Evolutionary conservation across 1,140 invertebrate genomes (phyloP), one percentile per base, ranked within the genome.

Genomic region (Oscheius sp.): DNA sequence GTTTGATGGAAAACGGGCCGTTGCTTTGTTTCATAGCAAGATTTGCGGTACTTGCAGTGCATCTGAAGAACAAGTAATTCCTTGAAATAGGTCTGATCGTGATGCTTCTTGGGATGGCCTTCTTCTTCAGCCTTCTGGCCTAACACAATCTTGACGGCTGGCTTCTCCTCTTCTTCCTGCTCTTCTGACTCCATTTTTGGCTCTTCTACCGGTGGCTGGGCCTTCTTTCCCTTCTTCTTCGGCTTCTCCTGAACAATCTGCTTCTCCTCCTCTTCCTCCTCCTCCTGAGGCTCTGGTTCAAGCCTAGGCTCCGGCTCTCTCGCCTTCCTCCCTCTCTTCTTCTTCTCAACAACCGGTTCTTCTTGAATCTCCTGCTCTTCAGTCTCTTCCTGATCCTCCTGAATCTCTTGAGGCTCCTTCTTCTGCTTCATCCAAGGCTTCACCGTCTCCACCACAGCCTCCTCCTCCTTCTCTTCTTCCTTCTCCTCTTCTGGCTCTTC

Each of bases 11-110:
- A 69, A 3, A 70, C 32, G 52, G 68, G 68, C n/a, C 34, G 20
- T 34, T 68, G 49, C 34, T 77, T 74, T 10, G 74, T 74, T 42
- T 79, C 77, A 69, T 79, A 79, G 42, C 78, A 79, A 1, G 64
- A 58, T 35, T 79, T 79, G 0, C 78, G 74, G 58, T 79, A 79
- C 58, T 79, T 78, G 62, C 78, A 79, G 26, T 70, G 55, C 2
- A 74, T 20, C 4, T 62, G 61, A n/a, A 46, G 58, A 7, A 63
- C 62, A 18, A 32, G 61, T 55, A 52, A 55, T 42, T 61, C 59
- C 35, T 64, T 45, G 26, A 29, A 55, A 10, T 73, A 38, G 13
- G 10, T 18, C 13, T 29, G 29, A 58, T 58, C 23, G 13, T n/a
- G n/a, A n/a, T n/a, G n/a, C n/a, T n/a, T n/a, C n/a, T n/a, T n/a